phyloP scores from a whole-genome alignment of 2,888 invertebrate genomes.

The Anaspis maculata region DNA sequence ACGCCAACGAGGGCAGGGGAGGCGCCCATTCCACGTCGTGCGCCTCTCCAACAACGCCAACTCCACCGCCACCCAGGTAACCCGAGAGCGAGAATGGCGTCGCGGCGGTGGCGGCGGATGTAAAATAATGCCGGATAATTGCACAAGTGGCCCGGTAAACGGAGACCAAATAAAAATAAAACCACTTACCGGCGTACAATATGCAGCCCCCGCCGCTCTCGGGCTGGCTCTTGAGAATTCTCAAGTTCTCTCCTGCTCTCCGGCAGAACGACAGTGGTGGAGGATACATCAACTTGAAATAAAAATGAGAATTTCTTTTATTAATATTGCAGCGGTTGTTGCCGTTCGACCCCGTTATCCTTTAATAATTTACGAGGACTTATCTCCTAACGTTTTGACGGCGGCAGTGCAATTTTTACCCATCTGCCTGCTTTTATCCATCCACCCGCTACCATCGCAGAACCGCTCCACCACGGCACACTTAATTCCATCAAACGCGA shows the following conservation, averaged over 20 bases:
- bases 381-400: conserved; percentile 5
- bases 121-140: conserved; percentile 18
- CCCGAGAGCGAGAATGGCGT: background rate
- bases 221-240: conserved; percentile 11
- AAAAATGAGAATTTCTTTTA: conserved; percentile 13
- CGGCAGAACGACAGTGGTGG: conserved; percentile 5
- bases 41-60: conserved; percentile 8
- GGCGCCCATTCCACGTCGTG: too few species aligned
- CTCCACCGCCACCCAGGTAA: too few species aligned
- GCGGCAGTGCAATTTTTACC: too few species aligned
- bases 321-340: conserved; percentile 10
- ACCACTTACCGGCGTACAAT: conserved; percentile 16
- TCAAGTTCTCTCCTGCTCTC: conserved; percentile 8
- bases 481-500: too few species aligned
- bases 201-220: conserved; percentile 8
- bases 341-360: conserved; percentile 10
- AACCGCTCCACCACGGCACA: too few species aligned
- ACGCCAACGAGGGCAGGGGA: conserved; percentile 10
- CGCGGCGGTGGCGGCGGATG: background rate
- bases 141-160: conserved; percentile 17
- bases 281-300: conserved; percentile 12
- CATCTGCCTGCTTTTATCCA: too few species aligned
- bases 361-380: conserved; percentile 10
- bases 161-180: conserved; percentile 18
- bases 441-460: too few species aligned